Base-by-base conservation (phyloP, 2,113 vertebrate genomes). In the Notothenia rossii region DNA sequence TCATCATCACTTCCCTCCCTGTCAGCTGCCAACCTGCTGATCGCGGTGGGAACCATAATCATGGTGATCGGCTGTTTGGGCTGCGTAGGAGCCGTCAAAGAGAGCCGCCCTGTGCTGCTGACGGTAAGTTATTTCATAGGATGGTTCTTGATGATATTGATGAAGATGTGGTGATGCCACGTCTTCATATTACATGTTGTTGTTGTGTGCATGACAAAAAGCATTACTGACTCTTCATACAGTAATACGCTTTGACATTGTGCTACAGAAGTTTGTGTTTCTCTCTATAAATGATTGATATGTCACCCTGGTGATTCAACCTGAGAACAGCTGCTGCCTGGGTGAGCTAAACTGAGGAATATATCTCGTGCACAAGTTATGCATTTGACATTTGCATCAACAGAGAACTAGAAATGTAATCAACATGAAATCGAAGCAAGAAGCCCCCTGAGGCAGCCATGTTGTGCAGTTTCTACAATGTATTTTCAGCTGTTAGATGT, bases 51-150 rank as follows among this genome's bases (percentile, higher is more conserved):
- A 50, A 94, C 96, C 0, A 96, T 98, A 75, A 94, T 97, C 93
- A 98, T 99, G 98, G 96, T 98, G 95, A 97, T 99, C 14, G 98
- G 98, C 86, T 99, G 99, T 48, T 96, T 99, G 90, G 98, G 98
- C 72, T 99, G 98, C 83, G 95, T 99, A 50, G 98, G 98, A 1
- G 98, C 98, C 86, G 97, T 99, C 93, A 99, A 97, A 88, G 98
- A 99, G 91, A 97, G 97, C 90, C 98, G 96, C 83, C 96, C 97
- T 74, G 95, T 99, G 67, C 95, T 99, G 81, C 94, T 99, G 83
- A 96, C 96, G 11, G 98, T 99, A 84, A 98, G 97, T 96, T 22
- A 72, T 77, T 62, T 51, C 4, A 29, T 62, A 72, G 61, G 62
- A 58, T 22, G 18, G 20, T 11, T 68, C 55, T 12, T 46, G 49